Evolutionary conservation across 2,113 vertebrate genomes (phyloP).

Genomic region (Morone chrysops): DNA sequence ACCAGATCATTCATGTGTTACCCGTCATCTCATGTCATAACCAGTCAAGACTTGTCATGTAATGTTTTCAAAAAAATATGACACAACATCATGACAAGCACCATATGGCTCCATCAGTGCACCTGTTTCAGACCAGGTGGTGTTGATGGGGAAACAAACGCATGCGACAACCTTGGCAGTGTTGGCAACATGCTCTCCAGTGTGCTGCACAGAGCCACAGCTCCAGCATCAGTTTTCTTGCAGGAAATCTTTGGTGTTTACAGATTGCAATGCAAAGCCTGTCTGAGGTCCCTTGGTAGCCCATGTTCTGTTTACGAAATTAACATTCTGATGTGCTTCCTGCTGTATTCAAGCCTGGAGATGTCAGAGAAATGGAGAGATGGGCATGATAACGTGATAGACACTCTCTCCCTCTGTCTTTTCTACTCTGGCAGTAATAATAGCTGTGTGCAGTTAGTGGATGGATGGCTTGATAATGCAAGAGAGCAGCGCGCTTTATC

Average conservation of each 20-base stretch:
- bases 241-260: constrained; percentile 4
- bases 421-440: constrained; percentile 48
- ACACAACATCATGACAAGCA: not conserved
- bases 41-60: not conserved
- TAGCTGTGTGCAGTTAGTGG: constrained; percentile 52
- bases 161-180: not conserved
- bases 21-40: not conserved
- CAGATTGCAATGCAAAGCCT: constrained; percentile 9
- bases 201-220: not conserved
- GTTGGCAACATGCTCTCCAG: not conserved
- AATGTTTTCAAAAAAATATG: too few species aligned
- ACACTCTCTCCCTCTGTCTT: constrained; percentile 12
- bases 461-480: constrained; percentile 68
- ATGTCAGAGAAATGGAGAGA: constrained; percentile 40
- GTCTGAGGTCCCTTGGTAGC: constrained; percentile 2
- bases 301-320: constrained; percentile 1
- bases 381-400: constrained; percentile 35
- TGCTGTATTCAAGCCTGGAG: not conserved
- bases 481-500: constrained; percentile 52
- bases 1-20: not conserved
- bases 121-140: constrained; percentile 9
- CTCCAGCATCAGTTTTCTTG: not conserved
- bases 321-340: constrained; percentile 41
- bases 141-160: not conserved
- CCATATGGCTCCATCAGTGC: not conserved